phyloP scores from a whole-genome alignment of 2,113 vertebrate genomes.

The Menura novaehollandiae region DNA sequence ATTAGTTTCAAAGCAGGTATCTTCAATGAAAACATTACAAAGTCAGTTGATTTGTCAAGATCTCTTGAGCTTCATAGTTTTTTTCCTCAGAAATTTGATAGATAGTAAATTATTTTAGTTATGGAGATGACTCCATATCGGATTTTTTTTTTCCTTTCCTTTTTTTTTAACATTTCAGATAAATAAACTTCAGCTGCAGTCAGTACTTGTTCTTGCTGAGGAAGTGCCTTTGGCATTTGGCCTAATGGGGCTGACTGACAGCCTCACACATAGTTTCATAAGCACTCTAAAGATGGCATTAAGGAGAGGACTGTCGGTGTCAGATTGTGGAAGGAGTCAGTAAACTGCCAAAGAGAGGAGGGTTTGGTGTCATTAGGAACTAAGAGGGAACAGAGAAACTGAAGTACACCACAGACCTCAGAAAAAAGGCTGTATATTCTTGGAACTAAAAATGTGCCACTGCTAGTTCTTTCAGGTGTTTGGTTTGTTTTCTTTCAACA shows the following conservation, averaged over 20 bases:
- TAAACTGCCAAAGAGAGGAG: not conserved
- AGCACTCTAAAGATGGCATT: not conserved
- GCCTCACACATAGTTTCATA: not conserved
- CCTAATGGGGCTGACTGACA: not conserved
- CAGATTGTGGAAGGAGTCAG: not conserved
- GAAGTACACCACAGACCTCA: not conserved
- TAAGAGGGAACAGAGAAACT: not conserved
- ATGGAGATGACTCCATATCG: not conserved
- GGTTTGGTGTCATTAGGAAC: not conserved
- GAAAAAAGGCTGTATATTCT: not conserved
- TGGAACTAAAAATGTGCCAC: not conserved
- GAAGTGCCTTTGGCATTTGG: not conserved
- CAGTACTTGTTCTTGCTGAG: not conserved
- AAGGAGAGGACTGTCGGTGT: not conserved
- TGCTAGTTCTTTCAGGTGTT: not conserved
- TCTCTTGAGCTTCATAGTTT: not conserved
- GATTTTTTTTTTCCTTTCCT: rapidly evolving
- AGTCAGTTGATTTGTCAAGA: not conserved
- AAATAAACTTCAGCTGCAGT: not conserved
- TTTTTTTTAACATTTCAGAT: not conserved
- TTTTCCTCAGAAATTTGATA: not conserved
- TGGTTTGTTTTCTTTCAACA: not conserved
- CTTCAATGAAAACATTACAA: not conserved
- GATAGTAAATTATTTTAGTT: not conserved
- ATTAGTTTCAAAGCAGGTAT: not conserved